phyloP scores from a whole-genome alignment of 2,888 invertebrate species.

The Spodoptera littoralis region DNA sequence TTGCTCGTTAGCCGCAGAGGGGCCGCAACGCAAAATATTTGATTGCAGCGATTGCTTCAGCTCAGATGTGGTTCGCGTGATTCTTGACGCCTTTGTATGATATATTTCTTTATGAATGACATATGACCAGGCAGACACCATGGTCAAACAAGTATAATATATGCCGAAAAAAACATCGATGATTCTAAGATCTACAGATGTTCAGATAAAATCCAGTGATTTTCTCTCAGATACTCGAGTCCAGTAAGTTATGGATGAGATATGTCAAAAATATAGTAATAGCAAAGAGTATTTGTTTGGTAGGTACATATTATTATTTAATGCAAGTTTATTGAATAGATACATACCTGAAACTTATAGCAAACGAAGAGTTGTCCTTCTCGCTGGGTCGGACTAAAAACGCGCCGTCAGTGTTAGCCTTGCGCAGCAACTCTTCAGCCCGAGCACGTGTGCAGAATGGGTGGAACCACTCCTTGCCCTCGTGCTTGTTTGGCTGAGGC shows the following conservation, averaged over 20 bases:
- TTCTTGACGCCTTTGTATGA: background rate
- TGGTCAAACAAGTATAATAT: too few relatives aligned
- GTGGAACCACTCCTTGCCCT: constrained; percentile 98
- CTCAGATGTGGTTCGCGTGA: background rate
- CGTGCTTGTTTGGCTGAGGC: constrained; percentile 98
- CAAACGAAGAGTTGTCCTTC: constrained; percentile 95
- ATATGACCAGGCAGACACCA: background rate
- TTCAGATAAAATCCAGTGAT: too few relatives aligned
- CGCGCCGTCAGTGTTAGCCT: constrained; percentile 96
- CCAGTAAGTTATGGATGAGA: too few relatives aligned
- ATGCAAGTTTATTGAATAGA: background rate
- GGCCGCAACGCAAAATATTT: constrained; percentile 33
- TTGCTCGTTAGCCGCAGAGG: constrained; percentile 25
- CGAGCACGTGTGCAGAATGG: constrained; percentile 93
- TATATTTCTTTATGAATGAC: constrained; percentile 1
- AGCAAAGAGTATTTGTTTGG: too few relatives aligned
- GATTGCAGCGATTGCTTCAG: constrained; percentile 30
- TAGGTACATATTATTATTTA: too few relatives aligned
- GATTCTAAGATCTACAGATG: too few relatives aligned
- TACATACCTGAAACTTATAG: constrained; percentile 96
- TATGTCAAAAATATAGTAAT: too few relatives aligned
- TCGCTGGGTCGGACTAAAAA: constrained; percentile 98
- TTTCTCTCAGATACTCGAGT: too few relatives aligned
- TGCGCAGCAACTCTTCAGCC: constrained; percentile 96
- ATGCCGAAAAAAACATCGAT: too few relatives aligned